These are phyloP conservation scores for Calidris pygmaea DNA, from an alignment of 2,113 vertebrate species.

Conservation along the genomic window DNA sequence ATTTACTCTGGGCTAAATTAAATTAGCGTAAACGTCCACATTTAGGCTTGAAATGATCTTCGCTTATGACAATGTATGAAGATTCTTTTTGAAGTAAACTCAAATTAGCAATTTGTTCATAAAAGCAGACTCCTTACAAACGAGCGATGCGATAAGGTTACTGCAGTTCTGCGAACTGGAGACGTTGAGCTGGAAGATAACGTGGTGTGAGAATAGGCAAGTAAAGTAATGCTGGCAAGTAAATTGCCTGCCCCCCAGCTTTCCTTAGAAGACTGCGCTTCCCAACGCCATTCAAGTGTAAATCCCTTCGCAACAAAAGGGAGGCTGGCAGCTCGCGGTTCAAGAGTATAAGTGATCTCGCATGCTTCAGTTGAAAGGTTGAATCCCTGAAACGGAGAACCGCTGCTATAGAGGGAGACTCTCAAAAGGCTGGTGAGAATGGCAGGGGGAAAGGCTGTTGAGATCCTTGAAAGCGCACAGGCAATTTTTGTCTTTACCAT, in stretches of 20 bases:
- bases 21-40: background rate
- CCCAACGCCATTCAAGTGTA: slow-evolving; percentile 31
- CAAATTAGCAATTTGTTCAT: background rate
- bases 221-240: background rate
- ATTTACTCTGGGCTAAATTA: background rate
- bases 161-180: background rate
- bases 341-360: slow-evolving; percentile 19
- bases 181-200: background rate
- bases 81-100: background rate
- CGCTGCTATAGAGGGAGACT: background rate
- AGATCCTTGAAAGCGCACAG: background rate
- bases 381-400: slow-evolving; percentile 18
- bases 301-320: slow-evolving; percentile 35
- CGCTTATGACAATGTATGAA: background rate
- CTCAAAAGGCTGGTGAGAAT: slow-evolving; percentile 33
- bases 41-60: background rate
- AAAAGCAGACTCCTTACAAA: background rate
- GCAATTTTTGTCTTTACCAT: background rate
- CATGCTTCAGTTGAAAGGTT: slow-evolving; percentile 45
- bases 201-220: background rate
- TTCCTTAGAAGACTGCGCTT: background rate
- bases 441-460: background rate
- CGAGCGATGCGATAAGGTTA: background rate
- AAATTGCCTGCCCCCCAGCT: background rate
- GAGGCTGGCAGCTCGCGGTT: slow-evolving; percentile 36